Evolutionary conservation across 2,888 invertebrate species (phyloP), one percentile per base, ranked within the genome.

Genomic region (Melipona bicolor): DNA sequence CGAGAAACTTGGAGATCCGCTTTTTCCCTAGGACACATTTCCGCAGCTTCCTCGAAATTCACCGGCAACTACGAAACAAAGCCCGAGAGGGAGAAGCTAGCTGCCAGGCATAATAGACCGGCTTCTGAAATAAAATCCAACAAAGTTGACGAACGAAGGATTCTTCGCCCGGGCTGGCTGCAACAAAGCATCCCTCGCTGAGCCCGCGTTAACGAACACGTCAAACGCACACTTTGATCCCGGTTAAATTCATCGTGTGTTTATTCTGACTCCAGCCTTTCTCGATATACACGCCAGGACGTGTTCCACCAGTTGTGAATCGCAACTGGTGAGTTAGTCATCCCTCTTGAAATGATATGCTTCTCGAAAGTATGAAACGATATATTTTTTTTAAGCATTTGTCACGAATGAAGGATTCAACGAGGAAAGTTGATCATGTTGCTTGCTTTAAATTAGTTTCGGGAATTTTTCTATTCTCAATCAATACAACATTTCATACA

Each of bases 1-100:
- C 4, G 54, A 49, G 65, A 59, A 73, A 59, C 65, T 78, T 78
- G 19, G 56, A 36, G 27, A 61, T 73, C 50, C 65, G 24, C 52
- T 74, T 74, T 59, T 61, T 67, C 74, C 43, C 56, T 19, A 1
- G 68, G 50, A 74, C 67, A 74, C 43, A 43, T 69, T 52, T 54
- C 36, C 54, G 13, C 6, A 61, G 52, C 43, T 68, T 19, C 50
- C 13, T 6, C 43, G 61, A 69, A 27, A 61, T 75, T 68, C 61
- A 52, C 61, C 21, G 24, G 2, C n/a, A 36, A n/a, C 56, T 73
- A 54, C 50, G 24, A 79, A 61, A 75, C 79, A 32, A 72, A 71
- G 36, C 49, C 49, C 17, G 15, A 17, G n/a, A 1, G 11, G 2
- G 50, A 24, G 62, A 61, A 43, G 21, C 13, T n/a, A 9, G 27